phyloP scores from a whole-genome alignment of 2,113 vertebrate species.

The Sula dactylatra region DNA sequence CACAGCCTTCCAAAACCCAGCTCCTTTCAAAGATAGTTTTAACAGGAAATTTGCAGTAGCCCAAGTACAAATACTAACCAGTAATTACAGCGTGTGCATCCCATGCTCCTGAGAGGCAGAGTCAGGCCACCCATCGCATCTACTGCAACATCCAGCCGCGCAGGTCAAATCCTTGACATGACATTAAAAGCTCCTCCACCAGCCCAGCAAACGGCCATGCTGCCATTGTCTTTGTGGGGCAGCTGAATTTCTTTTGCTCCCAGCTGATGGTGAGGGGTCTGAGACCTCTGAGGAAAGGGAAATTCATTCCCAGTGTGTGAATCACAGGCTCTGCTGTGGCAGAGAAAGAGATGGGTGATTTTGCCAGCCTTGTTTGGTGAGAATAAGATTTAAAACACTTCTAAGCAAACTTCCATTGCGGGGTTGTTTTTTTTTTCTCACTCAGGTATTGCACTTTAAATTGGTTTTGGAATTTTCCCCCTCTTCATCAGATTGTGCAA shows the following conservation, averaged over 20 bases:
- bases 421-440: background rate
- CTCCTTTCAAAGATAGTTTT: background rate
- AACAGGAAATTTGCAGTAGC: background rate
- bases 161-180: accelerated
- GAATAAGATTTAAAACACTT: background rate
- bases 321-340: background rate
- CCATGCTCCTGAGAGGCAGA: background rate
- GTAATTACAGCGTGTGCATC: background rate
- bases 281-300: background rate
- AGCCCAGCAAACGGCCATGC: background rate
- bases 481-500: background rate
- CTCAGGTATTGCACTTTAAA: background rate
- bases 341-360: background rate
- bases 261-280: too few species aligned
- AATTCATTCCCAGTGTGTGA: background rate
- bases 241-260: background rate
- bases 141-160: background rate
- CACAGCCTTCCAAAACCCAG: background rate
- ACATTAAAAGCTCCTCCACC: too few species aligned
- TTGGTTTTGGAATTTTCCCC: background rate
- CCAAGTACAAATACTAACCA: background rate
- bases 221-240: background rate
- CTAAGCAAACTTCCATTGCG: background rate
- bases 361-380: background rate
- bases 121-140: background rate